These are phyloP conservation scores for Danio kyathit DNA, from an alignment of 2,797 vertebrate genomes.

Conservation along the genomic window DNA sequence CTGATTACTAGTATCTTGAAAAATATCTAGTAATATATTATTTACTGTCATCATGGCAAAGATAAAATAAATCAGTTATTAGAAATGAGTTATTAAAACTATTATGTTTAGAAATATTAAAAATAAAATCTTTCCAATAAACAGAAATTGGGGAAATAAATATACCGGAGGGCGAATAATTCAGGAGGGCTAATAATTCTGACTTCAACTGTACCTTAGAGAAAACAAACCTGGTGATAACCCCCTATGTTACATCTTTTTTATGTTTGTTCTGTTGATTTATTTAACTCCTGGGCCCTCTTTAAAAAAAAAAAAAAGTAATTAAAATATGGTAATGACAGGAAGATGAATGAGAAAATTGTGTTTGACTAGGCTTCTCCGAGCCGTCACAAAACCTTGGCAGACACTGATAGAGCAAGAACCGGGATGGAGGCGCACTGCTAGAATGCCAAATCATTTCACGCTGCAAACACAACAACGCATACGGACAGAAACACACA, in stretches of 20 bases:
- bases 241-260: constrained; percentile 59
- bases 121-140: too few species aligned
- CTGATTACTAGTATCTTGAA: too few species aligned
- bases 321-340: constrained; percentile 87
- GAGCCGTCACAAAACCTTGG: constrained; percentile 60
- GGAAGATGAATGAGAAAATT: constrained; percentile 80
- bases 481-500: constrained; percentile 73
- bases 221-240: constrained; percentile 76
- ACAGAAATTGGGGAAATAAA: too few species aligned
- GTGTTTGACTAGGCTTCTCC: constrained; percentile 79
- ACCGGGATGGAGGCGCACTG: constrained; percentile 70
- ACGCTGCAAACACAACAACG: constrained; percentile 77
- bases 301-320: constrained; percentile 77
- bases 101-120: too few species aligned
- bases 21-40: too few species aligned
- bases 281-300: constrained; percentile 81
- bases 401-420: constrained; percentile 63
- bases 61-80: too few species aligned
- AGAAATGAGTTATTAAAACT: too few species aligned
- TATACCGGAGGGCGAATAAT: too few species aligned
- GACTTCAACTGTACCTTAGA: constrained; percentile 19
- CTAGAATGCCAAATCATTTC: constrained; percentile 84
- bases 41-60: too few species aligned
- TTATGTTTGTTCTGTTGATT: constrained; percentile 72
- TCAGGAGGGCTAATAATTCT: too few species aligned